A percentile compares a stretch with the other conserved stretches of the same genome.
These are phyloP conservation scores for Percopsis transmontana DNA, from an alignment of 2,113 vertebrate species.

Conservation along the genomic window DNA sequence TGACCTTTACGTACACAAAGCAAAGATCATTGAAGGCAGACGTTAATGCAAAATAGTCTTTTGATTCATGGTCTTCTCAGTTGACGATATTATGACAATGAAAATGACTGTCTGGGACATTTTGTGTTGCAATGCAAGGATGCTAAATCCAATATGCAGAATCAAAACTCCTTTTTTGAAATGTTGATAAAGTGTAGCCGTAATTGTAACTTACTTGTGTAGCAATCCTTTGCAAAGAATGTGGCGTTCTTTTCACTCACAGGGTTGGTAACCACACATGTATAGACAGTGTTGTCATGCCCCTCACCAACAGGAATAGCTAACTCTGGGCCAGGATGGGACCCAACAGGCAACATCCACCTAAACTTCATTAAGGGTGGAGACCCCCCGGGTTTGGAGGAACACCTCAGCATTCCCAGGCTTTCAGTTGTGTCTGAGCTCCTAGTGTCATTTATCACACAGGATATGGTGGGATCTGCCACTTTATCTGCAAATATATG, in stretches of 20 bases:
- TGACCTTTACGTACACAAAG: too few relatives aligned
- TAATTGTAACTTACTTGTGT: constrained; percentile 42
- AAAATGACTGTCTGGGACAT: too few relatives aligned
- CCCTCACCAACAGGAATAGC: constrained; percentile 18
- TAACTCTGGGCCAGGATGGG: constrained; percentile 4
- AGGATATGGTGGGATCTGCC: constrained; percentile 46
- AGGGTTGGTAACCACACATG: constrained; percentile 49
- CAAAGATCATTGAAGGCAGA: too few relatives aligned
- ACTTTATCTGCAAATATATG: constrained; percentile 38
- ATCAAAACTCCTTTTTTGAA: too few relatives aligned
- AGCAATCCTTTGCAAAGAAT: constrained; percentile 57
- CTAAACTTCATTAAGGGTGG: background rate
- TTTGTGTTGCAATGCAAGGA: too few relatives aligned
- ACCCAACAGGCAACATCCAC: constrained; percentile 32
- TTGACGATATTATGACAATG: too few relatives aligned
- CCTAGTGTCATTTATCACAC: constrained; percentile 16
- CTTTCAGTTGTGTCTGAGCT: background rate
- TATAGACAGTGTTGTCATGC: constrained; percentile 27
- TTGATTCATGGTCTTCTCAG: too few relatives aligned
- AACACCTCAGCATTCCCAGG: constrained; percentile 47
- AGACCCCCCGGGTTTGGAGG: background rate
- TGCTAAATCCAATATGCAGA: too few relatives aligned
- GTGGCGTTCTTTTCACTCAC: constrained; percentile 10
- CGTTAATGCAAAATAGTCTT: too few relatives aligned
- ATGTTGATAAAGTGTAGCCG: too few relatives aligned